Evolutionary conservation across 1,140 invertebrate species (phyloP).

Genomic region (Littorina saxatilis): DNA sequence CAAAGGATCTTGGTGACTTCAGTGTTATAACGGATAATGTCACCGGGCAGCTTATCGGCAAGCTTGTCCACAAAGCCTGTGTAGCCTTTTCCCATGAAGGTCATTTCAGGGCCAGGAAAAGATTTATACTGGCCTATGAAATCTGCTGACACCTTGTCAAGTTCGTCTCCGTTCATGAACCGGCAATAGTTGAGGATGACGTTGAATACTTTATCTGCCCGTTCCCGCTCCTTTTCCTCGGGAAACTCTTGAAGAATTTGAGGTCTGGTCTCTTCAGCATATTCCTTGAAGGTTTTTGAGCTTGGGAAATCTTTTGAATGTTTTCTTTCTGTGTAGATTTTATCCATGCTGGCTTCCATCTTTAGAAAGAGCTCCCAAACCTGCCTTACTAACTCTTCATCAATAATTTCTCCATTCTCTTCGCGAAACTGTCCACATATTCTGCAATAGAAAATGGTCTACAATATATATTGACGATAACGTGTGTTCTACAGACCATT

Average conservation of each 20-base stretch:
- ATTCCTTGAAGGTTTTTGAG: not conserved
- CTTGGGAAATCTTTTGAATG: not conserved
- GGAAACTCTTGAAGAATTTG: constrained; percentile 15
- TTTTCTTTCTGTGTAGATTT: not conserved
- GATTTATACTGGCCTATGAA: constrained; percentile 31
- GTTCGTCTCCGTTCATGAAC: constrained; percentile 46
- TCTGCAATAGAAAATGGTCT: constrained; percentile 46
- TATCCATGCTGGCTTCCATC: constrained; percentile 13
- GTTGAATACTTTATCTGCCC: constrained; percentile 39
- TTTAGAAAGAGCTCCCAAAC: constrained; percentile 37
- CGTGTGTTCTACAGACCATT: too few species aligned
- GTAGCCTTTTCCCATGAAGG: constrained; percentile 33
- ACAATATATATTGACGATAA: too few species aligned
- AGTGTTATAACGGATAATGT: constrained; percentile 14
- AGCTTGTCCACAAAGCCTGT: not conserved
- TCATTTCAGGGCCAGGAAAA: constrained; percentile 44
- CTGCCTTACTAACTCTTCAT: constrained; percentile 33
- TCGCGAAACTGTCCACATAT: constrained; percentile 35
- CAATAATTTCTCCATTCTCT: constrained; percentile 45
- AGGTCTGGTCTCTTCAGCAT: constrained; percentile 11
- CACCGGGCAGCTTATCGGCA: constrained; percentile 17
- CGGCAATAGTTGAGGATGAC: constrained; percentile 38
- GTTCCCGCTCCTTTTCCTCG: not conserved
- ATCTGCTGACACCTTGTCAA: constrained; percentile 34
- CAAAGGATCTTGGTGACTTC: constrained; percentile 30